Conservation (phyloP, 2,888 invertebrate genomes). For the Proisotoma minuta region DNA sequence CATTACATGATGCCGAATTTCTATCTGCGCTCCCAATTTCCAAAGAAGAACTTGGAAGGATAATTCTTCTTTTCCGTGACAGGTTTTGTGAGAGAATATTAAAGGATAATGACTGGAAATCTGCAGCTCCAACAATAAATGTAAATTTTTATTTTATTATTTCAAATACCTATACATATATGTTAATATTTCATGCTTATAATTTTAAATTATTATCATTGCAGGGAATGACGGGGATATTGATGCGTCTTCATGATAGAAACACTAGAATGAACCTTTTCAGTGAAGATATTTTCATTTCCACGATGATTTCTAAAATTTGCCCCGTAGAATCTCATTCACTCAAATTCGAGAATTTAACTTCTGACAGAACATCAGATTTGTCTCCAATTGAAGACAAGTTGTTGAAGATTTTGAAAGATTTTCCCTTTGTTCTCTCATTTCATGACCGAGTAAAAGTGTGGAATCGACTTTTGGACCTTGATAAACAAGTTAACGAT, state of each 20-base stretch:
- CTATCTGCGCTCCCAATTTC: constrained; percentile 51
- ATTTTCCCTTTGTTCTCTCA: constrained; percentile 90
- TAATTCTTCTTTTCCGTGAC: not conserved
- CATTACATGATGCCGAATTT: constrained; percentile 82
- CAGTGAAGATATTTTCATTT: constrained; percentile 66
- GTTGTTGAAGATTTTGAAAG: constrained; percentile 78
- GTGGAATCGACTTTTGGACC: constrained; percentile 65
- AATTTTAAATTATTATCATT: not conserved
- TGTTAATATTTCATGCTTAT: constrained; percentile 24
- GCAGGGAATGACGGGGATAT: constrained; percentile 65
- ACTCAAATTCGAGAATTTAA: constrained; percentile 50
- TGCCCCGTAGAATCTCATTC: constrained; percentile 48
- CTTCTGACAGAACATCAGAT: constrained; percentile 52
- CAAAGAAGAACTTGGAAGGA: constrained; percentile 48
- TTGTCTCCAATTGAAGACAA: constrained; percentile 81
- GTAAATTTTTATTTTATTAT: constrained; percentile 3
- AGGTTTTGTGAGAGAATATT: constrained; percentile 1
- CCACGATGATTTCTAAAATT: constrained; percentile 51
- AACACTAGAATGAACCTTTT: constrained; percentile 78
- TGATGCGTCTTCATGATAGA: constrained; percentile 76
- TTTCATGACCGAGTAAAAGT: constrained; percentile 85
- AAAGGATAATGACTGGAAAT: not conserved
- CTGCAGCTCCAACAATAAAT: not conserved
- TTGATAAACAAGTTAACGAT: constrained; percentile 63
- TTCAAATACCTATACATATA: too few relatives aligned